Conservation (phyloP, 37 sponge, comb jelly and placozoan species). For the Hexactinellida sp. region DNA sequence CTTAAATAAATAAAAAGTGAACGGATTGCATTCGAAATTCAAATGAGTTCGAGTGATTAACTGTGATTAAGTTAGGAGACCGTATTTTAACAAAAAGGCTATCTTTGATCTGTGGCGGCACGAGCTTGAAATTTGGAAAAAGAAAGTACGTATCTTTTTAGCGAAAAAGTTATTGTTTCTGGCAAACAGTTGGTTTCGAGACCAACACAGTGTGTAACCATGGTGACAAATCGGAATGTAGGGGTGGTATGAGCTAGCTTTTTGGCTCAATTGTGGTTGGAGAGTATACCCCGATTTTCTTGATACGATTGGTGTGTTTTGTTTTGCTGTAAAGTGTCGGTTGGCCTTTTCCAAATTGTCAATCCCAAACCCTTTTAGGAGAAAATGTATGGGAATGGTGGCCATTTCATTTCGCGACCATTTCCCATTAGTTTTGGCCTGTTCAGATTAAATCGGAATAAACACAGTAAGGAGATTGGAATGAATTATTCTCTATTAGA, state of each 20-base stretch:
- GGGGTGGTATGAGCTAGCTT: neutral
- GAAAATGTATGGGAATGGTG: too few species aligned
- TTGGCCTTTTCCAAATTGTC: too few species aligned
- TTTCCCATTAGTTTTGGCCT: too few species aligned
- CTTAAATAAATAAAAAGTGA: neutral
- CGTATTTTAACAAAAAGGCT: too few species aligned
- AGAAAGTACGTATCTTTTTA: neutral
- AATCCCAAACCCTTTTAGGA: too few species aligned
- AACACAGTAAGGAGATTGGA: neutral
- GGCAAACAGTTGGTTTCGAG: slow-evolving; percentile 1
- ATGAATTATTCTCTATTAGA: neutral
- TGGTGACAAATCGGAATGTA: neutral
- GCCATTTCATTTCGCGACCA: too few species aligned
- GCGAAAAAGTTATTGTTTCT: neutral
- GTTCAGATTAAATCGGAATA: neutral
- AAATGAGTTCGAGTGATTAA: neutral
- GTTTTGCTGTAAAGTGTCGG: neutral
- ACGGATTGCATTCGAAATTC: neutral
- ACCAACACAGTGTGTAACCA: neutral
- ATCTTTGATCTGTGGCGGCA: neutral
- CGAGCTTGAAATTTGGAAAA: neutral
- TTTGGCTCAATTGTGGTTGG: neutral
- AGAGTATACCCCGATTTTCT: neutral
- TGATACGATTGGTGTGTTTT: neutral
- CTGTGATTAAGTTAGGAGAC: neutral